Base-by-base conservation (phyloP, 2,888 invertebrate species). In the Emesis furor region DNA sequence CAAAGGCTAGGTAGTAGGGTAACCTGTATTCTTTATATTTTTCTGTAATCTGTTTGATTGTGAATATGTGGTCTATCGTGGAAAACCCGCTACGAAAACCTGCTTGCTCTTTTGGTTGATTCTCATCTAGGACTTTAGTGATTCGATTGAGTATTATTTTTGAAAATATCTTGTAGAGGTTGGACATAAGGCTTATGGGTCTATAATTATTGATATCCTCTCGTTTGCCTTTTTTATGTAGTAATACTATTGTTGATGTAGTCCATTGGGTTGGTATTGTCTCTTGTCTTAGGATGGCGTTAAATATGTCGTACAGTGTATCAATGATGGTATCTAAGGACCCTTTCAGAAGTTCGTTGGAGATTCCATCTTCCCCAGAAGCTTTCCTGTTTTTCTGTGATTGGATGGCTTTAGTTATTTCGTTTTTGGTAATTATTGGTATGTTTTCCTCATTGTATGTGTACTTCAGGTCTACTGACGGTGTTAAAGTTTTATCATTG, bases 211-310 rank as follows among this genome's bases (percentile, higher is more conserved):
- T 24, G 3, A 55, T 55, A 4, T 59, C 24, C 0, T 59, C 59
- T 59, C 8, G 3, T 17, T n/a, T 59, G 10, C 89, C 88, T 80
- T 88, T 90, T 59, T 89, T 88, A n/a, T 89, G 85, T 7, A 89
- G 55, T 30, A 89, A 39, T 5, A 82, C 83, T 46, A 89, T 88
- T 10, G 76, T 87, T 4, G 85, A 84, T 6, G 14, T 78, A 1
- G 78, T 76, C 90, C 90, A 91, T 72, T 89, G 86, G 2, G 12
- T 30, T 2, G 87, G 83, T 71, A 88, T 86, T 37, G 69, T 67
- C 81, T 85, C 87, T 2, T 73, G 84, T 3, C 10, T 7, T 62
- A 89, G 32, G 39, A 89, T 86, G n/a, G 84, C 78, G 55, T 89
- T 88, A 46, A 85, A 89, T 78, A 87, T 30, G 10, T 74, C 17